These are phyloP conservation scores for Cichlasoma orientale DNA, from an alignment of 2,797 vertebrate genomes.

Conservation along the genomic window DNA sequence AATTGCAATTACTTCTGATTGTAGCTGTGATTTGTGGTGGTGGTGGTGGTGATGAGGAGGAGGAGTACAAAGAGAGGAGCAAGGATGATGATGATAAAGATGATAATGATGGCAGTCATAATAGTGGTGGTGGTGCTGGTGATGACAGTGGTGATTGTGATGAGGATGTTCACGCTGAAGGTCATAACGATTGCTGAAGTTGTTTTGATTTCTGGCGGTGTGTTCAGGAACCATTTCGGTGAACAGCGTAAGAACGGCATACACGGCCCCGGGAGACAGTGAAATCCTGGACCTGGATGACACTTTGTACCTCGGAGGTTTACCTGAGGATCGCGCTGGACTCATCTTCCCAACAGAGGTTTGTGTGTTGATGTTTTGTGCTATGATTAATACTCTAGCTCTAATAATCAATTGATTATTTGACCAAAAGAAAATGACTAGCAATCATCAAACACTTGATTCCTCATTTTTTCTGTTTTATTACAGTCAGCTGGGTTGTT, in stretches of 20 bases:
- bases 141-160: slow-evolving; percentile 36
- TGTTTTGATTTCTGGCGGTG: slow-evolving; percentile 29
- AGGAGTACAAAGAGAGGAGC: slow-evolving; percentile 11
- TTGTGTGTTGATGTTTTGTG: slow-evolving; percentile 65
- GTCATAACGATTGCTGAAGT: slow-evolving; percentile 41
- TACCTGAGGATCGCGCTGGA: slow-evolving; percentile 95
- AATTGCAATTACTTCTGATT: slow-evolving; percentile 41
- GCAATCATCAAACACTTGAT: not conserved
- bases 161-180: slow-evolving; percentile 42
- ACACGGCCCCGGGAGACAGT: slow-evolving; percentile 96
- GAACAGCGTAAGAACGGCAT: slow-evolving; percentile 93
- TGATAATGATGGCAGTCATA: slow-evolving; percentile 18
- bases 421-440: not conserved
- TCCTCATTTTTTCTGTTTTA: not conserved
- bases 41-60: slow-evolving; percentile 24
- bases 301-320: slow-evolving; percentile 93
- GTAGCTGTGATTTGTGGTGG: slow-evolving; percentile 28
- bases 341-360: slow-evolving; percentile 96
- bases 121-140: slow-evolving; percentile 11
- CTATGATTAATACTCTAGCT: not conserved
- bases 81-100: slow-evolving; percentile 31
- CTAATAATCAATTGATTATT: not conserved
- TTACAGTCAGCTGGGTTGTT: not conserved
- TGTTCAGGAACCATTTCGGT: slow-evolving; percentile 95
- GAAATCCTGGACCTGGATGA: slow-evolving; percentile 98